A percentile compares a stretch with the other conserved stretches of the same genome.
Evolutionary conservation across 2,797 vertebrate genomes (phyloP).

Genomic region (Scomberomorus guttatus): DNA sequence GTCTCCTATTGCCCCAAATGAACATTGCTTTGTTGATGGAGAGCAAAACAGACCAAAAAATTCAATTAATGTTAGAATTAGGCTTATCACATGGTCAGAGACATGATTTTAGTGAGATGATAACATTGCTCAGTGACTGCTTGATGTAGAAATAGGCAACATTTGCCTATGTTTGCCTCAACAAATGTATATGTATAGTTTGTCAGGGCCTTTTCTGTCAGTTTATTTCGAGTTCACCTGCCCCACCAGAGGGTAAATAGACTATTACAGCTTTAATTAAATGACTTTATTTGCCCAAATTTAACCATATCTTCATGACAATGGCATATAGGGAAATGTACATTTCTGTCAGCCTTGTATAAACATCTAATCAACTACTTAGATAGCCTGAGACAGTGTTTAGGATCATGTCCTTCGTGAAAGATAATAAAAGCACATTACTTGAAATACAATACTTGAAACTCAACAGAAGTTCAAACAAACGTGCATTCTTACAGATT

Average conservation of each 20-base stretch:
- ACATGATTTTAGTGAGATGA: not conserved
- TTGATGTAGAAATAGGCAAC: not conserved
- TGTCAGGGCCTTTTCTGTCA: not conserved
- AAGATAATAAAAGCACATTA: conserved; percentile 65
- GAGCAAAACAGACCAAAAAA: not conserved
- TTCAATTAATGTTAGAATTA: no score
- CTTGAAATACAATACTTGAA: conserved; percentile 58
- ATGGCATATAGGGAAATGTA: not conserved
- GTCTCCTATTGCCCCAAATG: no score
- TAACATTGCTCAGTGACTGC: not conserved
- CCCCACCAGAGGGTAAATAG: not conserved
- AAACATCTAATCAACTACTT: conserved; percentile 26
- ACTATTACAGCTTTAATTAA: not conserved
- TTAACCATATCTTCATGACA: not conserved
- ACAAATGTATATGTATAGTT: no score
- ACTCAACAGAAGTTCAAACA: conserved; percentile 1
- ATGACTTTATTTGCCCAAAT: not conserved
- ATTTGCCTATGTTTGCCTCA: not conserved
- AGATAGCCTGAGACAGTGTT: conserved; percentile 23
- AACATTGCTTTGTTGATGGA: not conserved
- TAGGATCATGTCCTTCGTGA: conserved; percentile 43
- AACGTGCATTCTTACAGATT: conserved; percentile 36
- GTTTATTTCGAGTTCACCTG: not conserved
- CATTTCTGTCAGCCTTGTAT: conserved; percentile 10
- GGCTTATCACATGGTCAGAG: not conserved